A percentile compares a stretch with the other conserved stretches of the same genome.
Conservation (phyloP, 30 jellyfish, hydroid and myxozoan species). For the Sanderia malayensis region DNA sequence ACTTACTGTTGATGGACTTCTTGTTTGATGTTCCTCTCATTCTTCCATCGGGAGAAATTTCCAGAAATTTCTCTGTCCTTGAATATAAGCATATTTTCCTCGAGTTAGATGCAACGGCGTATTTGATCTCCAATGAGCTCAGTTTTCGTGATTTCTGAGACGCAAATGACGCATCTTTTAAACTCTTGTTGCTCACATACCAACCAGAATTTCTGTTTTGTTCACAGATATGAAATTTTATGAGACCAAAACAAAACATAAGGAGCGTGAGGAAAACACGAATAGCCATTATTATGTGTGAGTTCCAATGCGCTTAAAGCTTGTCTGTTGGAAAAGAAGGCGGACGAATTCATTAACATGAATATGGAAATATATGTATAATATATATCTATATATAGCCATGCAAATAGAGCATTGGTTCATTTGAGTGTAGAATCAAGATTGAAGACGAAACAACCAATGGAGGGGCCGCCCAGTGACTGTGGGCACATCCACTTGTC, state of each 20-base stretch:
- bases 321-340: neutral
- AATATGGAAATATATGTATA: no score
- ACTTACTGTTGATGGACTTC: neutral
- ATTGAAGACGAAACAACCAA: no score
- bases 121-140: neutral
- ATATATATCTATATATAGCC: no score
- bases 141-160: neutral
- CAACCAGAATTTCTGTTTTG: neutral
- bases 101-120: neutral
- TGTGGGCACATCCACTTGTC: no score
- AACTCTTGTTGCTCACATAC: neutral
- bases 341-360: neutral
- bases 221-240: neutral
- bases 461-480: no score
- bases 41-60: neutral
- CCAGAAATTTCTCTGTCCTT: neutral
- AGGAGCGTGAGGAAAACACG: neutral
- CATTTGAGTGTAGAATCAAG: no score
- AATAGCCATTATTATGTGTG: neutral
- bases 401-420: no score
- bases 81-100: neutral
- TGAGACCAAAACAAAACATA: neutral
- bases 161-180: neutral
- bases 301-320: neutral
- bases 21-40: conserved; percentile 7